Evolutionary conservation across 2,888 invertebrate genomes (phyloP), one percentile per base, ranked within the genome.

Genomic region (Hymenopus coronatus): DNA sequence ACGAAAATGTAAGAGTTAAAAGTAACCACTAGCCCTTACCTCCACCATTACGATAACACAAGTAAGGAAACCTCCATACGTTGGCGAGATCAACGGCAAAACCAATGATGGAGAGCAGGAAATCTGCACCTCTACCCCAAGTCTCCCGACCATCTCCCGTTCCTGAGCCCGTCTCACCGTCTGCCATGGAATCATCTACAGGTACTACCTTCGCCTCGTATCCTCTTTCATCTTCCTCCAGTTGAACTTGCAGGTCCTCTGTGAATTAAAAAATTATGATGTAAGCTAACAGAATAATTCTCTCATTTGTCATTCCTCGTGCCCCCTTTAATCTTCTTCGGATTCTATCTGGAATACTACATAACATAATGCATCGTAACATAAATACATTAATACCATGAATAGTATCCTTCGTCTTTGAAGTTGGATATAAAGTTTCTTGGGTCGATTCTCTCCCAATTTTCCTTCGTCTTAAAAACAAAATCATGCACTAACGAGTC

Each of bases 11-110:
- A 12, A 40, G 8, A 4, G 40, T 40, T 40, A 40, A 40, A 40
- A 40, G 40, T 12, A 40, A 12, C 12, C 82, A 86, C 7, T 27
- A 88, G 81, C 6, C 7, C 92, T 91, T 92, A 96, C 97, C 97
- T 92, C 97, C 97, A 3, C 97, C 97, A 92, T 97, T 97, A 92
- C 95, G 95, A 93, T 96, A 97, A 93, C 97, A 97, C 82, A 97
- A 94, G 92, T 96, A 97, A 83, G 97, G 97, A 93, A 97, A 97
- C 90, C 97, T 94, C 97, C 97, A 97, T n/a, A 97, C 97, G 92
- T 97, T 97, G 88, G 97, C 97, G 91, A 97, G 93, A 93, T 97
- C 97, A 81, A 97, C 97, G 0, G 97, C 97, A 91, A 97, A 97
- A 2, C 97, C 97, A 91, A 97, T 97, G 92, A 97, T 97, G 90